phyloP scores from a whole-genome alignment of 2,888 invertebrate genomes.

The Eristalis intricaria region DNA sequence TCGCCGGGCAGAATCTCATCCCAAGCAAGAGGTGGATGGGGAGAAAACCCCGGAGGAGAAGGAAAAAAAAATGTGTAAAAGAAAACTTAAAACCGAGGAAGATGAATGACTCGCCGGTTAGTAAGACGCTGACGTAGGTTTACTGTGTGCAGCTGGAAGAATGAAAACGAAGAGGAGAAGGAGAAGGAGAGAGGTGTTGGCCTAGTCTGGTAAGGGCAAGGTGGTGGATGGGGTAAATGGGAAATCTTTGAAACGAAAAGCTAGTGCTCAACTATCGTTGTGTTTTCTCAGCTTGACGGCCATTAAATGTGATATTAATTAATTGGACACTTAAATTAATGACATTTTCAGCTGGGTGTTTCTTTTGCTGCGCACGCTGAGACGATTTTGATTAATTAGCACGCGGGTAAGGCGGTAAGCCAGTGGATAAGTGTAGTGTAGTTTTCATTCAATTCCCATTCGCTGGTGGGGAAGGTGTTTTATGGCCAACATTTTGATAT shows the following conservation, averaged over 20 bases:
- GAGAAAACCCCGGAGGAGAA: slow-evolving; percentile 47
- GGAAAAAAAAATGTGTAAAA: slow-evolving; percentile 7
- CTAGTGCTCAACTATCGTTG: slow-evolving; percentile 76
- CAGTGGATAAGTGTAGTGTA: not conserved
- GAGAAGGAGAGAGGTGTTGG: not conserved
- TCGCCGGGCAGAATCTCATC: slow-evolving; percentile 11
- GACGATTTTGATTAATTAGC: slow-evolving; percentile 81
- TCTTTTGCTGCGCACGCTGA: slow-evolving; percentile 74
- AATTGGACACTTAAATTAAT: slow-evolving; percentile 82
- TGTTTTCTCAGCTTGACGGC: slow-evolving; percentile 82
- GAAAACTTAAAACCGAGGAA: slow-evolving; percentile 71
- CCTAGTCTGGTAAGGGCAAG: not conserved
- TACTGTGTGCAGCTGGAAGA: not conserved
- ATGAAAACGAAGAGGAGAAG: not conserved
- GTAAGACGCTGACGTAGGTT: slow-evolving; percentile 19
- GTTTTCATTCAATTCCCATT: not conserved
- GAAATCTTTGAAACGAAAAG: slow-evolving; percentile 70
- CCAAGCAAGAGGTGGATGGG: slow-evolving; percentile 25
- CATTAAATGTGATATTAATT: slow-evolving; percentile 82
- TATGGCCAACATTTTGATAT: not conserved
- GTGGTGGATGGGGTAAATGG: slow-evolving; percentile 18
- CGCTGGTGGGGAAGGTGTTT: not conserved
- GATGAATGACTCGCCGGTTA: slow-evolving; percentile 64
- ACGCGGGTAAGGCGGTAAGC: slow-evolving; percentile 29
- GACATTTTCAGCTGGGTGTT: slow-evolving; percentile 77